Evolutionary conservation across 92 coral and sea anemone species (phyloP).

Genomic region (Actinernus sp.): DNA sequence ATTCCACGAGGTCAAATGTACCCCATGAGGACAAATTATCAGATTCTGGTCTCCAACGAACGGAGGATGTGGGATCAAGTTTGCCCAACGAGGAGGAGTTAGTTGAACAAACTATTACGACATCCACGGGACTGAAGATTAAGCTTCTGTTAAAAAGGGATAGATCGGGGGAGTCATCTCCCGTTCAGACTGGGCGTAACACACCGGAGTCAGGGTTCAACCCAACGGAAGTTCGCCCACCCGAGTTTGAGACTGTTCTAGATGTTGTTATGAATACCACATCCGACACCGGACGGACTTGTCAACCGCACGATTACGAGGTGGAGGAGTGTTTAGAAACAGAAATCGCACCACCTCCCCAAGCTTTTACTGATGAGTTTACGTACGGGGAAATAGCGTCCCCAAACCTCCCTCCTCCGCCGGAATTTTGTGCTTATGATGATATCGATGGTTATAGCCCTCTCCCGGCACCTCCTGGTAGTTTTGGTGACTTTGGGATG

Average conservation of each 20-base stretch:
- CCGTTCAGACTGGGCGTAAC: neutral
- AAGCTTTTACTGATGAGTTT: conserved; percentile 38
- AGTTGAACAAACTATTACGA: conserved; percentile 54
- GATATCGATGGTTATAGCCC: conserved; percentile 19
- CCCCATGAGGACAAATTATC: too few species aligned
- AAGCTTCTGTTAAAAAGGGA: conserved; percentile 33
- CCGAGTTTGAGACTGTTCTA: neutral
- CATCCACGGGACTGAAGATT: conserved; percentile 67
- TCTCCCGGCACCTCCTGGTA: conserved; percentile 25
- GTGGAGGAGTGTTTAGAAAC: neutral
- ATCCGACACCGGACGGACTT: neutral
- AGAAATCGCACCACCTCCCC: conserved; percentile 80
- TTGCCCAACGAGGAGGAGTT: conserved; percentile 26
- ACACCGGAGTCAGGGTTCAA: too few species aligned
- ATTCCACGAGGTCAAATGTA: too few species aligned
- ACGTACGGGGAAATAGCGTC: conserved; percentile 50
- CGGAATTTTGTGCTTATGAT: conserved; percentile 47
- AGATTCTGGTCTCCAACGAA: too few species aligned
- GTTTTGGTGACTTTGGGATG: conserved; percentile 27
- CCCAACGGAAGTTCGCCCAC: too few species aligned
- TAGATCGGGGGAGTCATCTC: conserved; percentile 1
- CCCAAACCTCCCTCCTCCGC: conserved; percentile 88
- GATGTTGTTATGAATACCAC: neutral
- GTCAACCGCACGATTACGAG: neutral
- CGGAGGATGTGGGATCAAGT: too few species aligned